Base-by-base conservation (phyloP, 1,140 invertebrate genomes). In the Uloborus diversus region DNA sequence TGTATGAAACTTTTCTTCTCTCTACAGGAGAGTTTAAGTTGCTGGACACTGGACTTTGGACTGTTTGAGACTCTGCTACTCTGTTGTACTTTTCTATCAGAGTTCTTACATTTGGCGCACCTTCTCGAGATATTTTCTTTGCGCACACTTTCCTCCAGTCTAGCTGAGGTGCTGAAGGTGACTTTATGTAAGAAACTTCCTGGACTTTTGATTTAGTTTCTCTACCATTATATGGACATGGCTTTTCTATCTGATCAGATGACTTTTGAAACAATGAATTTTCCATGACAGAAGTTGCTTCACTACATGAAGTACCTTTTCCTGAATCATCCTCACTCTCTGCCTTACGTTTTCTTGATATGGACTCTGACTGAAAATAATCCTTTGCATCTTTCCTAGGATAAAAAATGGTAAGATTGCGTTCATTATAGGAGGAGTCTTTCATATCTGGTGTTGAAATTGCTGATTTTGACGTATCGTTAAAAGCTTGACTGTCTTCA, bases 41-140 rank as follows among this genome's bases (percentile, higher is more conserved):
- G 13, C 57, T 71, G 4, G 59, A 80, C 1, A 28, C 7, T 1
- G 65, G 78, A 23, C 47, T 62, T 56, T 35, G 32, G 2, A 2
- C n/a, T 1, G 17, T 37, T 64, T 71, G 78, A 25, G 66, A 70
- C 53, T 80, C 66, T 13, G 30, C 42, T 25, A 71, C 42, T 37
- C 64, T 80, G 17, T 80, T 80, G 20, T 80, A 80, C 27, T 56
- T 61, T 70, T 80, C 78, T 7, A 80, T 80, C n/a, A 80, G 23
- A 4, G 56, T 53, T 4, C 42, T 62, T 1, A 80, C 78, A 35
- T 71, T 80, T n/a, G 68, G 66, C 4, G 78, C 66, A 14, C 78
- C 78, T 20, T 57, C 30, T 53, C 35, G 37, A 2, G 76, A 79
- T 47, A 78, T 23, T 32, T 69, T 79, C 35, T 79, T 79, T 7